Base-by-base conservation (phyloP, 1,140 invertebrate species). In the Hycleus cichorii region DNA sequence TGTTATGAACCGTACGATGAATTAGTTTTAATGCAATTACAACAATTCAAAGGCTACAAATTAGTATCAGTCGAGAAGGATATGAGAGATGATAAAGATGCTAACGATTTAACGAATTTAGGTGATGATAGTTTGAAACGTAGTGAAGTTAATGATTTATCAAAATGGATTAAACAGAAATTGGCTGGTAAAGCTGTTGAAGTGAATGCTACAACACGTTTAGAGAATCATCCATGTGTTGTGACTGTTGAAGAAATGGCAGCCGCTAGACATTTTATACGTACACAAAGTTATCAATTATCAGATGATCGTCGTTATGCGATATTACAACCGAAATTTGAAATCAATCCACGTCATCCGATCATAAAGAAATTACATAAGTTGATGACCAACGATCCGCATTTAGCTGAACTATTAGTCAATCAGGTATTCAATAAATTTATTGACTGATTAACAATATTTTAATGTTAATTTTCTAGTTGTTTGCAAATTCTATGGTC, bases 1-100 rank as follows among this genome's bases (percentile, higher is more conserved):
- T 93, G 93, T 69, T 97, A 94, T 68, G 94, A 98, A 68, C 86
- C 89, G 1, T 95, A 97, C 66, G 96, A 98, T 77, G 96, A 98
- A 75, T 76, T 97, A 24, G 93, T 98, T 7, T 76, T 98, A 1
- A 86, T 97, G 80, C 91, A 97, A 65, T 75, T 98, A 18, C 82
- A 83, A 62, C 83, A 92, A 69, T 98, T 91, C 72, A 86, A 89
- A 58, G 81, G 82, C 47, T 86, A 88, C 66, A 79, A 81, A 50
- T 77, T 98, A 0, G 85, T 87, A 0, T 96, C 94, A 1, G 90
- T 97, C 4, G 95, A 98, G 76, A 96, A 95, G 72, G 93, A 97
- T 74, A 89, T 97, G 84, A 79, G 91, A 50, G 81, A 88, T 58
- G 85, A 88, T 64, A 81, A 74, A 47, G 60, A 85, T 42, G 74